phyloP scores from a whole-genome alignment of 1,140 invertebrate species.

The Paralvinella palmiformis region DNA sequence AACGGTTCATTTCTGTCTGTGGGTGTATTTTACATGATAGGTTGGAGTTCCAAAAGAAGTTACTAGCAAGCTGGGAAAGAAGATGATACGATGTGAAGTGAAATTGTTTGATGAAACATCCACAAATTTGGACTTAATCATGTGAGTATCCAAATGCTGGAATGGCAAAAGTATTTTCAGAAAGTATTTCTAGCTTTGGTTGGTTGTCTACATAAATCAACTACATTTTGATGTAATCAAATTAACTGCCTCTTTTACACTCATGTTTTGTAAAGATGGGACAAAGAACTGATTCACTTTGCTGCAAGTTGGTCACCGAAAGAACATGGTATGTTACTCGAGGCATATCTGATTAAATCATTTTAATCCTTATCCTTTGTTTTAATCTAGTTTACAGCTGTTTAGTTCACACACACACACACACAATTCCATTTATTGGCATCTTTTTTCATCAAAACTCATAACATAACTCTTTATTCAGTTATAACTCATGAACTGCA shows the following conservation, averaged over 20 bases:
- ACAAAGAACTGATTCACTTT: slow-evolving; percentile 27
- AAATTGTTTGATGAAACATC: slow-evolving; percentile 39
- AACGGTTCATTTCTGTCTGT: no score
- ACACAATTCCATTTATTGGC: no score
- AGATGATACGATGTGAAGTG: slow-evolving; percentile 38
- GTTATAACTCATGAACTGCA: no score
- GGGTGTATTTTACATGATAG: slow-evolving; percentile 24
- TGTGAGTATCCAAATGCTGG: slow-evolving; percentile 28
- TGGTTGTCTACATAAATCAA: not conserved
- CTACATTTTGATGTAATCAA: not conserved
- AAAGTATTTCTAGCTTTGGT: not conserved
- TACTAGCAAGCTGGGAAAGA: slow-evolving; percentile 35
- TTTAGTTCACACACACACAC: no score
- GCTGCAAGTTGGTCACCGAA: slow-evolving; percentile 29
- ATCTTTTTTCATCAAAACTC: no score
- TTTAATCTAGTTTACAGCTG: no score
- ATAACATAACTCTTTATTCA: no score
- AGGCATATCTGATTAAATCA: not conserved
- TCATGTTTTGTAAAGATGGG: slow-evolving; percentile 27
- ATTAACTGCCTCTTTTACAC: no score
- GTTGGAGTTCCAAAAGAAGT: slow-evolving; percentile 32
- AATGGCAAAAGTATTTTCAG: not conserved
- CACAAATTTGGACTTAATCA: slow-evolving; percentile 29
- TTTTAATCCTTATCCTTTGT: not conserved
- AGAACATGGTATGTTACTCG: slow-evolving; percentile 26